These are phyloP conservation scores for Junonia oenone DNA, from an alignment of 2,888 invertebrate genomes.

Conservation along the genomic window DNA sequence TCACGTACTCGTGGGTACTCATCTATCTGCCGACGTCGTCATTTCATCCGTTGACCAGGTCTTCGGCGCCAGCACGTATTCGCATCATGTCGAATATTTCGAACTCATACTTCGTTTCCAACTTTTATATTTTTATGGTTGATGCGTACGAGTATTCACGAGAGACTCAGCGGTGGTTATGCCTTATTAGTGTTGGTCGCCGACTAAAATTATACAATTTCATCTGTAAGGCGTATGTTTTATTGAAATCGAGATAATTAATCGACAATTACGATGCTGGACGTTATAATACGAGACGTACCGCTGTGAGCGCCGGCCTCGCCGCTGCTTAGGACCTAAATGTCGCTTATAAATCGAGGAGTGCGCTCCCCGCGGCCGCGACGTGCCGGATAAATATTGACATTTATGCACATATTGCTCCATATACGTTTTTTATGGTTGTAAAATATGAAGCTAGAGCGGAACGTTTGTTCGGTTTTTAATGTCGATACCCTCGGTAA, in stretches of 20 bases:
- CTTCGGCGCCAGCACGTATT: conserved; percentile 42
- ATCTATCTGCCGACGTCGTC: conserved; percentile 30
- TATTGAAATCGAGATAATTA: conserved; percentile 76
- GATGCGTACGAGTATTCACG: conserved; percentile 49
- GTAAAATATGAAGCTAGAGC: conserved; percentile 74
- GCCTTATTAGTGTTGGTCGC: conserved; percentile 69
- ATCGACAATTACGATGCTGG: conserved; percentile 77
- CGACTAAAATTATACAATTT: conserved; percentile 70
- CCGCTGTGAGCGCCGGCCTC: conserved; percentile 60
- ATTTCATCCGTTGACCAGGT: conserved; percentile 31
- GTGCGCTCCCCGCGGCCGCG: conserved; percentile 36
- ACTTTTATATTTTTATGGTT: conserved; percentile 56
- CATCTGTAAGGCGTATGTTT: conserved; percentile 69
- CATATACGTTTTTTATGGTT: conserved; percentile 75
- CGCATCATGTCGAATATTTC: conserved; percentile 47
- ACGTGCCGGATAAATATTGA: conserved; percentile 62
- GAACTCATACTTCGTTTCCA: conserved; percentile 51
- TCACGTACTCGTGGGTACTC: conserved; percentile 32
- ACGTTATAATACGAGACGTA: conserved; percentile 62
- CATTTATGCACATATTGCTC: conserved; percentile 79
- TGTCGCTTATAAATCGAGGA: conserved; percentile 58
- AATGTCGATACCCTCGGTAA: conserved; percentile 61
- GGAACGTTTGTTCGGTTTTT: conserved; percentile 55
- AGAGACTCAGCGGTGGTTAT: conserved; percentile 54
- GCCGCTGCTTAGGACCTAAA: conserved; percentile 55